Evolutionary conservation across 1,140 invertebrate genomes (phyloP), one percentile per base, ranked within the genome.

Genomic region (Scaptomyza graminum): DNA sequence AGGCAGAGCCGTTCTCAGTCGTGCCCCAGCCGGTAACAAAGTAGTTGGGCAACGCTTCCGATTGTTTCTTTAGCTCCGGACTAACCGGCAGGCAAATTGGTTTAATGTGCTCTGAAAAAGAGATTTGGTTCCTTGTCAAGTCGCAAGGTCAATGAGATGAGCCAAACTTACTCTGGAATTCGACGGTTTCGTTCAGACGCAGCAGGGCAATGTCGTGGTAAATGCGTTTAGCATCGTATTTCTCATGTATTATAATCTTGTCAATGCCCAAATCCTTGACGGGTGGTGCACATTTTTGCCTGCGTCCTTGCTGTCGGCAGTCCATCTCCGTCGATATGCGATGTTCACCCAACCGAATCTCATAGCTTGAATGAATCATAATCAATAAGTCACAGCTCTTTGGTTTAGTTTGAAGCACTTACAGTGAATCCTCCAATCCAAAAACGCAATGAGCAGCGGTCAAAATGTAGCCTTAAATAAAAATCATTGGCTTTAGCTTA

Each of bases 71-170:
- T 34, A 93, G 70, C 9, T 92, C 82, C 18, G 87, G 73, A 22
- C 90, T 83, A 7, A 88, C 81, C 7, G 96, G 96, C 2, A 97
- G 80, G 75, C 96, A 97, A 46, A 97, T 94, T 0, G 96, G 95
- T 77, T 93, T 93, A 12, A 97, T 94, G 74, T 93, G 94, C 51
- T 93, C 85, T 90, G 15, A 0, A 43, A 0, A 43, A 57, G 4
- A 2, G 0, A 13, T 16, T 49, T 31, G 18, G 11, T 1, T 8
- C 3, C 7, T 12, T n/a, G 2, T n/a, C 4, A 46, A 6, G n/a
- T 12, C 25, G 18, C 9, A 0, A 2, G 18, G 18, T 22, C 2
- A 22, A 22, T 22, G 18, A 22, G 18, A 22, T 22, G 18, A 22
- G 13, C 13, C 3, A 1, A 7, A 47, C 75, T 61, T 57, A 87